Percentiles rank a stretch among this genome's conserved stretches.
Conservation (phyloP, 2,797 vertebrate species). For the Megaceryle alcyon region DNA sequence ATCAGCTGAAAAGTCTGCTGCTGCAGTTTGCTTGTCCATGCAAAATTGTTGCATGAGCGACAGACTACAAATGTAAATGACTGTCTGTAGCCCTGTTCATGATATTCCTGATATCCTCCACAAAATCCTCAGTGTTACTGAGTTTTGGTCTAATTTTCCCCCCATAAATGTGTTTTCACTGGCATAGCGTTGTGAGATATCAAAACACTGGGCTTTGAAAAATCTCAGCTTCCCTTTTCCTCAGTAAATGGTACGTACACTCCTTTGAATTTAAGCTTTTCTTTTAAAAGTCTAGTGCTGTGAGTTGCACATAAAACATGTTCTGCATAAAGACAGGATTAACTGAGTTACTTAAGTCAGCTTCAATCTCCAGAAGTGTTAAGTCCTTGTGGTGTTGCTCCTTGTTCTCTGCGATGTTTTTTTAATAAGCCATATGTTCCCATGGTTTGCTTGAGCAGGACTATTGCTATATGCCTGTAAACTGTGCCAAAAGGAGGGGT, state of each 20-base stretch:
- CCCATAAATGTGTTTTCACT: background rate
- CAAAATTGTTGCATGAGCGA: background rate
- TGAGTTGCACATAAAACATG: background rate
- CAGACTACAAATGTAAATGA: background rate
- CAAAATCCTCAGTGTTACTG: background rate
- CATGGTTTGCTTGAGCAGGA: background rate
- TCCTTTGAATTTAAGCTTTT: background rate
- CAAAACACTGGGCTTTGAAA: background rate
- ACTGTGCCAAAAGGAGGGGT: background rate
- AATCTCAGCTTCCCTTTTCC: background rate
- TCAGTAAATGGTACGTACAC: background rate
- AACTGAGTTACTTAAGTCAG: background rate
- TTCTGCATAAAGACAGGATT: background rate
- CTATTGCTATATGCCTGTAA: background rate
- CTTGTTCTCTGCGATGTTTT: background rate
- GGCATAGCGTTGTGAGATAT: background rate
- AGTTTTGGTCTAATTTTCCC: background rate
- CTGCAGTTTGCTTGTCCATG: background rate
- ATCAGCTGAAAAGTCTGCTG: background rate
- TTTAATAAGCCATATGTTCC: background rate
- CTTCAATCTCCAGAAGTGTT: background rate
- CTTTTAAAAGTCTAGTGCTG: background rate
- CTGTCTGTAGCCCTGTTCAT: background rate
- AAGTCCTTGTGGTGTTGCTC: background rate
- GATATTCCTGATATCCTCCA: background rate